phyloP scores from a whole-genome alignment of 92 coral and sea anemone genomes.

The Zoanthus gigantus region DNA sequence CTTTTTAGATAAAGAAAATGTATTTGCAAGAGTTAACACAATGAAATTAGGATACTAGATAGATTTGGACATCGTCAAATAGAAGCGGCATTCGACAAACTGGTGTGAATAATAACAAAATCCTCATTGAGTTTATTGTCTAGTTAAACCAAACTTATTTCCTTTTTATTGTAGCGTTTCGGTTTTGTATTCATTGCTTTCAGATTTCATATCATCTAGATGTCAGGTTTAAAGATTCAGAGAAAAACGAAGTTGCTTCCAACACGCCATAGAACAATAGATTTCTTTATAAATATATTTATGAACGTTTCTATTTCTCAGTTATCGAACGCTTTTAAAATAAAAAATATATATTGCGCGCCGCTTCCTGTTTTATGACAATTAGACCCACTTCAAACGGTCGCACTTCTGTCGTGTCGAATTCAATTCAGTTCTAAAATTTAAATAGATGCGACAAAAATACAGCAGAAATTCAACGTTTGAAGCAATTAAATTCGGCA shows the following conservation, averaged over 20 bases:
- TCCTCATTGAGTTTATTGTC: background rate
- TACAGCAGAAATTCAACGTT: no score
- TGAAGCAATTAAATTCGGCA: no score
- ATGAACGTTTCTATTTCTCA: background rate
- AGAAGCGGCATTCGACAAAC: conserved; percentile 9
- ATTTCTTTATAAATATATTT: background rate
- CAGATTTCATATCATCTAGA: no score
- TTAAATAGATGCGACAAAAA: no score
- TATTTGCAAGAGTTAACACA: background rate
- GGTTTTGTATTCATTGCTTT: background rate
- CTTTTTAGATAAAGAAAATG: background rate
- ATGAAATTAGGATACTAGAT: background rate
- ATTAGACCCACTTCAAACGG: background rate
- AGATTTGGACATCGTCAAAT: background rate
- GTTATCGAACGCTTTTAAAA: background rate
- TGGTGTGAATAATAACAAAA: background rate
- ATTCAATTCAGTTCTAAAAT: no score
- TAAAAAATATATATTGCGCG: background rate
- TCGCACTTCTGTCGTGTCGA: background rate
- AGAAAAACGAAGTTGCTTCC: background rate
- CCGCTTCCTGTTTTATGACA: background rate
- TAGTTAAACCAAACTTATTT: background rate
- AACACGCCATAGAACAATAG: background rate
- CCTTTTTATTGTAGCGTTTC: background rate
- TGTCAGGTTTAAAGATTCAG: background rate